Conservation (phyloP, 1,140 invertebrate genomes). For the Lepidurus packardi region DNA sequence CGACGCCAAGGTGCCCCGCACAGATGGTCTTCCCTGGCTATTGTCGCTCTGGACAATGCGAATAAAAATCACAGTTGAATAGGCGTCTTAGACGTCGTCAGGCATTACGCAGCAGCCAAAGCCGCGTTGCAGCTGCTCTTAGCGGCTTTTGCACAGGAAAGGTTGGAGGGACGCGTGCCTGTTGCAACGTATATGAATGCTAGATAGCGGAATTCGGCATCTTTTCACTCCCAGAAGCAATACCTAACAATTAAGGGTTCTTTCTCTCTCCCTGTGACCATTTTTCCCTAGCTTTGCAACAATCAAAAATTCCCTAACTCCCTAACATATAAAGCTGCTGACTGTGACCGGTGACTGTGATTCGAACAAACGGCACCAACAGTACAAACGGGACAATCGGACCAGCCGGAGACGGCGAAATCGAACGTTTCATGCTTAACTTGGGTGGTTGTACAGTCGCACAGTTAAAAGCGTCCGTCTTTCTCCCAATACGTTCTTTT, state of each 20-base stretch:
- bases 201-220: neutral
- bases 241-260: neutral
- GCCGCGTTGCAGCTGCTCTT: neutral
- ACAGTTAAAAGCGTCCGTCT: too few relatives aligned
- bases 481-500: too few relatives aligned
- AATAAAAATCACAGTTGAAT: neutral
- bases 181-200: neutral
- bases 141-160: neutral
- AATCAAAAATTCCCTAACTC: neutral
- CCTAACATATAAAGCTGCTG: neutral
- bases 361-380: neutral
- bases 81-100: neutral
- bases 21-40: neutral
- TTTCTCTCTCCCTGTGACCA: neutral
- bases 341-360: neutral
- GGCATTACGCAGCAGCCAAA: constrained; percentile 1
- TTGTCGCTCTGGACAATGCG: neutral
- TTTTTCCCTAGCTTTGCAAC: neutral
- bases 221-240: neutral
- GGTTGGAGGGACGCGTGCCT: neutral
- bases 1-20: neutral
- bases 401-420: neutral
- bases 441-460: neutral
- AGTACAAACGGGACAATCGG: neutral
- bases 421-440: neutral